Evolutionary conservation across 2,113 vertebrate species (phyloP).

Genomic region (Syngnathoides biaculeatus): DNA sequence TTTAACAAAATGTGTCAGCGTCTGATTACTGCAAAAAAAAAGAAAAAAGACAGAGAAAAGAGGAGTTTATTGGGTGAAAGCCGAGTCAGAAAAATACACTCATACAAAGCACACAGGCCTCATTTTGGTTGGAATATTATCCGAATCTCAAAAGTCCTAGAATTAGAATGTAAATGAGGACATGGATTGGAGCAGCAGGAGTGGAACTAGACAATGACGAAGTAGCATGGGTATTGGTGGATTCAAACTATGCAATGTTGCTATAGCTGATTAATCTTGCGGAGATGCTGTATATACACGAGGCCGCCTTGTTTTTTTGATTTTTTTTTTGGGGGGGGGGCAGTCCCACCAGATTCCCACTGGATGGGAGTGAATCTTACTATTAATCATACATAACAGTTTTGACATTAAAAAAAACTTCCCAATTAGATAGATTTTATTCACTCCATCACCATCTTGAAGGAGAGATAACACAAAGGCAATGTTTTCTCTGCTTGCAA

Average conservation of each 20-base stretch:
- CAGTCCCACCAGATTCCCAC: too few species aligned
- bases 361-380: too few species aligned
- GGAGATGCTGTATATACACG: conserved; percentile 23
- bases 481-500: background rate
- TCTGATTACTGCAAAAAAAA: background rate
- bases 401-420: background rate
- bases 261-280: conserved; percentile 39
- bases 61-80: conserved; percentile 30
- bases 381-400: background rate
- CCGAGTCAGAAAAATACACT: conserved; percentile 54
- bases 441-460: background rate
- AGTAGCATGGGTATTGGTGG: conserved; percentile 30
- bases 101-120: conserved; percentile 70
- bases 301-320: too few species aligned
- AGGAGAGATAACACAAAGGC: background rate
- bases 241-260: conserved; percentile 24
- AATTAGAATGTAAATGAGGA: conserved; percentile 74
- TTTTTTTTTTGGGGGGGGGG: too few species aligned
- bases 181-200: conserved; percentile 58
- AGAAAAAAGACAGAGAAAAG: conserved; percentile 2
- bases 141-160: conserved; percentile 58
- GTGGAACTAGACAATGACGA: conserved; percentile 57
- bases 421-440: background rate
- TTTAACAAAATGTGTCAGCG: conserved; percentile 19
- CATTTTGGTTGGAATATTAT: conserved; percentile 74